Base-by-base conservation (phyloP, 2,797 vertebrate genomes). In the Cynopterus sphinx region DNA sequence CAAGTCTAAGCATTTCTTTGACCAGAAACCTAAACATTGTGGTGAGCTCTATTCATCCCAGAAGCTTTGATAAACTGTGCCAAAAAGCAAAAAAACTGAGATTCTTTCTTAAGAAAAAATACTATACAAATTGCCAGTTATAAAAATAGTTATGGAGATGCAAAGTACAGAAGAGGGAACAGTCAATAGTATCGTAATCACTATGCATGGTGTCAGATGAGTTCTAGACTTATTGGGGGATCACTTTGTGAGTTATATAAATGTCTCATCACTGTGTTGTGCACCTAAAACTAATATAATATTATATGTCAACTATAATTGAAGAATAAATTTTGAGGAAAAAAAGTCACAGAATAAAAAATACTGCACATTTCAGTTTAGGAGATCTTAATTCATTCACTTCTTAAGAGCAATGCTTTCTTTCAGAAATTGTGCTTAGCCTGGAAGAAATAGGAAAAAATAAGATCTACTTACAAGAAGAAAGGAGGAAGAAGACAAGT, bases 1-100 rank as follows among this genome's bases (percentile, higher is more conserved):
- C 36, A 46, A 84, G 39, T 79, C 39, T 90, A 82, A 49, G n/a
- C 12, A 86, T 78, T 92, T 85, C 31, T 85, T 78, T 82, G 95
- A 31, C 36, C 22, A 31, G 36, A 46, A 61, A 67, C n/a, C 31
- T 78, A 86, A 67, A 61, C 2, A 16, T 11, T 33, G 8, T 61
- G 33, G 75, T 57, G 13, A 82, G 13, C 17, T 33, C 11, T 4
- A 4, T n/a, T 49, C 26, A 73, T 78, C 22, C 46, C 24, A 28
- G 36, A 74, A 77, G 36, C 33, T 83, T 49, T 51, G 68, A n/a
- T 3, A 28, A 85, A 51, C 8, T 19, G 28, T 19, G 5, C 36
- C 31, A 82, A 81, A 75, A 93, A 36, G 26, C n/a, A 73, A 53
- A 10, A 36, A 49, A 49, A 49, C 16, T 63, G 0, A 63, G 12